Evolutionary conservation across 53 echinoderm and acorn worm species (phyloP), one percentile per base, ranked within the genome.

Genomic region (Echinometra lucunter): DNA sequence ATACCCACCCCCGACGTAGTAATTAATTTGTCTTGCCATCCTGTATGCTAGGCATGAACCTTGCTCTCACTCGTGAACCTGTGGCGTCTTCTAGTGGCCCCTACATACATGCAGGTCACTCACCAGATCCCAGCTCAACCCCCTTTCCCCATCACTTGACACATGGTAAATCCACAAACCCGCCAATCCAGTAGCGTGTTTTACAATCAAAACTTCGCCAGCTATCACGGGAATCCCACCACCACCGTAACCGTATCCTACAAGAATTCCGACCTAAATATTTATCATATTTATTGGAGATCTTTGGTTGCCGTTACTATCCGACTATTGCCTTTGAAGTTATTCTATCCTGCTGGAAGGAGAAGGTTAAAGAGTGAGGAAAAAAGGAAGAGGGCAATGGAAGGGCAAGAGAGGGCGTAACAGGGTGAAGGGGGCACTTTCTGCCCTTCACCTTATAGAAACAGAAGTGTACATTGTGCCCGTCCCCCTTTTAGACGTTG

Each of bases 141-240:
- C 35, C 72, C 11, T 8, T n/a, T n/a, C 42, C 5, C 12, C 88
- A 56, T 88, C 88, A 88, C 49, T 88, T 88, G 88, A 53, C 88
- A 88, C 88, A 34, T 9, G 12, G 88, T 88, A 88, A 75, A 88
- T 88, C 88, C 88, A 88, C 88, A 32, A 45, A 7, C 8, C 28
- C 49, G 83, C 88, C 88, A 88, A 40, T 75, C 88, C 88, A 88
- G 88, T 55, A 56, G n/a, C 88, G 17, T 88, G 88, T 88, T 53
- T 88, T 88, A 88, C 88, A 88, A 88, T 47, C 82, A 82, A 82
- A 82, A 82, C 82, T 82, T 82, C 42, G 42, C 82, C 82, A 82
- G 82, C 82, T 42, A 82, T 88, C 88, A 88, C 88, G 47, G 88
- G 88, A 88, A 88, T 88, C 56, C 56, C 15, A 30, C 49, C 12